These are phyloP conservation scores for Rhinophrynus dorsalis DNA, from an alignment of 2,797 vertebrate genomes.

Conservation along the genomic window DNA sequence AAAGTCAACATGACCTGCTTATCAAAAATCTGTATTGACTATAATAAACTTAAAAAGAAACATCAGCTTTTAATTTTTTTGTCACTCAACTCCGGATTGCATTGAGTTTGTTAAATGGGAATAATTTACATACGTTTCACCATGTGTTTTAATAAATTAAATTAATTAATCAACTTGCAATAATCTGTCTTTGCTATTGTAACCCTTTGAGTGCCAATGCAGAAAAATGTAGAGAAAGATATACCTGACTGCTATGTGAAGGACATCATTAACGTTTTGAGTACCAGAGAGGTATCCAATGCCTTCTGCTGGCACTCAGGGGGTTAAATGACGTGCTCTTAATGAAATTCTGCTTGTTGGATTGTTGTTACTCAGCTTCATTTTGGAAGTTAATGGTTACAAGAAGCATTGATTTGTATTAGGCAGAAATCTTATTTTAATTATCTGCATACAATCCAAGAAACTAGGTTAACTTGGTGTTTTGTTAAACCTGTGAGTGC, in stretches of 20 bases:
- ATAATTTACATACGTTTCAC: background rate
- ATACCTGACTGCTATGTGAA: too few species aligned
- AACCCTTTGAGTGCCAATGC: slow-evolving; percentile 7
- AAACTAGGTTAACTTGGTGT: too few species aligned
- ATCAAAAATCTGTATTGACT: background rate
- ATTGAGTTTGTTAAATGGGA: background rate
- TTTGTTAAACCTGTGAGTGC: too few species aligned
- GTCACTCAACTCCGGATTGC: background rate
- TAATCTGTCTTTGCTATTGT: slow-evolving; percentile 12
- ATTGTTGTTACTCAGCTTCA: background rate
- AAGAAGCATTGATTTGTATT: slow-evolving; percentile 7
- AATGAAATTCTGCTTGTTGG: background rate
- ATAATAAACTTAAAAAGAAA: background rate
- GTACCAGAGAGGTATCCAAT: too few species aligned
- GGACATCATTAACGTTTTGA: too few species aligned
- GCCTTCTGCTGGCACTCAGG: too few species aligned
- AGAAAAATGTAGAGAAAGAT: too few species aligned
- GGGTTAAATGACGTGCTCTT: background rate
- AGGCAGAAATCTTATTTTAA: background rate
- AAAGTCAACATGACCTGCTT: slow-evolving; percentile 5
- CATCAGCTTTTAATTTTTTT: background rate
- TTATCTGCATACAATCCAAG: background rate
- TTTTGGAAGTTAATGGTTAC: slow-evolving; percentile 5
- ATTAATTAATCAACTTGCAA: slow-evolving; percentile 4
- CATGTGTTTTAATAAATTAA: background rate